A percentile compares a stretch with the other conserved stretches of the same genome.
Evolutionary conservation across 1,140 invertebrate species (phyloP).

Genomic region (Rhyacophila brunnea): DNA sequence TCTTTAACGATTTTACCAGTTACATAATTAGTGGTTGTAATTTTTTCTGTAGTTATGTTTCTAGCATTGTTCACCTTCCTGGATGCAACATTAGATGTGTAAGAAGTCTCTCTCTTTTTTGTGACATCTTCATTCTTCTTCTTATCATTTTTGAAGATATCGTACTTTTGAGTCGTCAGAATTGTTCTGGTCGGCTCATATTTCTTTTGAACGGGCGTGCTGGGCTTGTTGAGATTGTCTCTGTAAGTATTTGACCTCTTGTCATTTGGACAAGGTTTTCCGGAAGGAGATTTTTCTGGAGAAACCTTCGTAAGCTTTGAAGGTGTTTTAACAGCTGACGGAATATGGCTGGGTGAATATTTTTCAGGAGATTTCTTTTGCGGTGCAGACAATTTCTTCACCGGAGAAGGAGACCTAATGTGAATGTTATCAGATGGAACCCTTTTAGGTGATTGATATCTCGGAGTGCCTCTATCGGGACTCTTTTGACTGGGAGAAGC

Average conservation of each 20-base stretch:
- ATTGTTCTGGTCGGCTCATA: conserved; percentile 28
- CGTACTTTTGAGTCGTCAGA: conserved; percentile 30
- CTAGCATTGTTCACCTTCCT: conserved; percentile 6
- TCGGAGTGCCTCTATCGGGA: conserved; percentile 14
- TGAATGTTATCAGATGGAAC: background rate
- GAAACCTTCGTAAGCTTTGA: conserved; percentile 41
- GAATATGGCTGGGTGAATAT: conserved; percentile 8
- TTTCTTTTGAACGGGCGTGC: conserved; percentile 15
- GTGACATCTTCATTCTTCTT: conserved; percentile 11
- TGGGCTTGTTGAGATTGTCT: conserved; percentile 8
- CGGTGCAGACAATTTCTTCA: background rate
- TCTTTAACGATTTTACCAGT: no score
- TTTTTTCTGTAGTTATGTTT: conserved; percentile 13
- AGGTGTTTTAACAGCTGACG: conserved; percentile 11
- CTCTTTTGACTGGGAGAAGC: conserved; percentile 3
- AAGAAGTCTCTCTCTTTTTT: conserved; percentile 5
- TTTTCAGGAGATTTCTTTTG: conserved; percentile 26
- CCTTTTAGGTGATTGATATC: background rate
- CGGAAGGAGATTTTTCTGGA: conserved; percentile 18
- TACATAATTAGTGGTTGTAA: conserved; percentile 2
- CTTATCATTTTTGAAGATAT: conserved; percentile 34
- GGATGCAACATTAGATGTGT: conserved; percentile 1
- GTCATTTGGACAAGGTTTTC: conserved; percentile 1
- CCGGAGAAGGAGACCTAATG: no score
- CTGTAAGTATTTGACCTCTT: conserved; percentile 18